These are phyloP conservation scores for Panurus biarmicus DNA, from an alignment of 2,113 vertebrate species.

Conservation along the genomic window DNA sequence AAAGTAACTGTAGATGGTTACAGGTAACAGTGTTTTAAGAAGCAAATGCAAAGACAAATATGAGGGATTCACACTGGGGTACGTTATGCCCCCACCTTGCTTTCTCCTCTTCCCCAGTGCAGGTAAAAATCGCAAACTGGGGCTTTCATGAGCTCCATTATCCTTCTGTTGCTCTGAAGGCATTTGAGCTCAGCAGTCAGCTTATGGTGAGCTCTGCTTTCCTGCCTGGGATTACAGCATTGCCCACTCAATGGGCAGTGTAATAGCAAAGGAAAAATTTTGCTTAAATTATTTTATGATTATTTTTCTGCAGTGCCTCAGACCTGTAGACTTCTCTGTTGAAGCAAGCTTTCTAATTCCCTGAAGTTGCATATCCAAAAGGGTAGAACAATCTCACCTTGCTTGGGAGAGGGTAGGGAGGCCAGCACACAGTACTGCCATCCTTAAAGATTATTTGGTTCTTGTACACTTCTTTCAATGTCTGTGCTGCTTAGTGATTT, in stretches of 20 bases:
- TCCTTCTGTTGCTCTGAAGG: not conserved
- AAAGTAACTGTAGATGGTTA: not conserved
- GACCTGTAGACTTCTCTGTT: fast-evolving
- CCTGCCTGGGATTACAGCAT: not conserved
- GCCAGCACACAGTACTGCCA: not conserved
- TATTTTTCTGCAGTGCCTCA: not conserved
- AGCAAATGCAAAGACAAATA: not conserved
- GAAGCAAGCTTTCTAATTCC: not conserved
- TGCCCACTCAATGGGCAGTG: not conserved
- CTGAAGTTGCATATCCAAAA: not conserved
- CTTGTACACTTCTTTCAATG: not conserved
- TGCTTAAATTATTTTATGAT: not conserved
- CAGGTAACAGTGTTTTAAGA: not conserved
- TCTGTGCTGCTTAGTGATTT: not conserved
- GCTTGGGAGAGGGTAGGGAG: not conserved
- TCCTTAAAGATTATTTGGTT: not conserved
- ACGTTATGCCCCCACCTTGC: not conserved
- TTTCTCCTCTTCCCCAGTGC: not conserved
- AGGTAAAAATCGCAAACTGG: not conserved
- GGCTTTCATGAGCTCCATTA: not conserved
- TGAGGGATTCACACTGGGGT: not conserved
- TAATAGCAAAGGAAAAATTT: not conserved
- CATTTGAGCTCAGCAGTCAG: not conserved
- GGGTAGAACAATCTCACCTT: not conserved
- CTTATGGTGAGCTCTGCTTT: not conserved